Base-by-base conservation (phyloP, 2,888 invertebrate species). In the Acleris sparsana region DNA sequence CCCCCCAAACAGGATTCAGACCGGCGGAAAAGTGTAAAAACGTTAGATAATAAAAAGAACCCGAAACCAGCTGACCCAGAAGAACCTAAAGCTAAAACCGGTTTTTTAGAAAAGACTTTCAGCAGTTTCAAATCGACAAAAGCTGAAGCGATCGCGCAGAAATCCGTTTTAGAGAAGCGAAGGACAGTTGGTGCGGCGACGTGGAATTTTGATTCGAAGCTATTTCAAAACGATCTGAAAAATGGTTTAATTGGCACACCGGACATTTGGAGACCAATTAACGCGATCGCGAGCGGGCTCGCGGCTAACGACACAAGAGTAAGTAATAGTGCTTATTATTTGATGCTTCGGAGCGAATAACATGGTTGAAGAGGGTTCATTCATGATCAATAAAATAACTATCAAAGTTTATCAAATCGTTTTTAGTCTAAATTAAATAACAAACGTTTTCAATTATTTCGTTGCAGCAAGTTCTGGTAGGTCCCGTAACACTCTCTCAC, bases 241-340 rank as follows among this genome's bases (percentile, higher is more conserved):
- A 94, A 94, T 72, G 92, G 93, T 67, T 87, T 94, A 66, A 93
- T 94, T 64, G 94, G 94, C 9, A 95, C 95, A 5, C 95, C 95
- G 4, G 95, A 96, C 80, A 93, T 95, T 77, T 96, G 96, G 96
- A 93, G 95, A 74, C 94, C 94, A 25, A 89, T 95, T 59, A 94
- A 93, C 76, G 94, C 94, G 53, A 95, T 95, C 55, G 90, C 94
- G 1, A 95, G 95, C 79, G 95, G 95, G 43, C 89, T 95, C 64
- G 79, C 88, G 5, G 79, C 91, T 56, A 82, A 93, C 44, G 94
- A 94, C 72, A 88, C 93, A 29, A 85, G 93, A 80, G 94, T 94
- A 86, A 77, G 89, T 80, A 46, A 58, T 53, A 17, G 3, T 46
- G 60, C 33, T 17, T 43, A 64, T 55, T 25, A 20, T 33, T 44